Conservation (phyloP, 2,888 invertebrate genomes). For the Buathra laborator region DNA sequence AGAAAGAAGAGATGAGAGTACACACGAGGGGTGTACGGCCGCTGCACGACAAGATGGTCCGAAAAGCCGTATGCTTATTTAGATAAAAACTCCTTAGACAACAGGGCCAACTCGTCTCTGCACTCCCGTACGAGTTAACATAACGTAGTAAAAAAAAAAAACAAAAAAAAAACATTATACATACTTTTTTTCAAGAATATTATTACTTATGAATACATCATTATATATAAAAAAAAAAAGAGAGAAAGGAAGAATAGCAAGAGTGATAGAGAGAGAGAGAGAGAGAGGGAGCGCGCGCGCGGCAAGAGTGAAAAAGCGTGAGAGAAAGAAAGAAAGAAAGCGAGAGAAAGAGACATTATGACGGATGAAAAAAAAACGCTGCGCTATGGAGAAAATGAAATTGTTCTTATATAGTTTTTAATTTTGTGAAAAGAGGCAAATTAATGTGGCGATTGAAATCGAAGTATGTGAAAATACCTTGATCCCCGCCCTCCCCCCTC, state of each 20-base stretch:
- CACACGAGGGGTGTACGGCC: slow-evolving; percentile 62
- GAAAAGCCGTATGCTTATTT: slow-evolving; percentile 60
- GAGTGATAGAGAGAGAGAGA: slow-evolving; percentile 66
- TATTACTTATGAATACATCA: slow-evolving; percentile 82
- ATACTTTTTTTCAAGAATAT: slow-evolving; percentile 80
- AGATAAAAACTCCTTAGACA: slow-evolving; percentile 63
- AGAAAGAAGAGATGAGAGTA: slow-evolving; percentile 58
- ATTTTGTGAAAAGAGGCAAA: slow-evolving; percentile 76
- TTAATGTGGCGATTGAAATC: slow-evolving; percentile 75
- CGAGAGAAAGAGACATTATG: slow-evolving; percentile 70
- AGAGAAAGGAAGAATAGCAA: slow-evolving; percentile 57
- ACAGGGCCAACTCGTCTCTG: slow-evolving; percentile 77
- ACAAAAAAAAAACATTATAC: slow-evolving; percentile 75
- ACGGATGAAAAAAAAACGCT: slow-evolving; percentile 72
- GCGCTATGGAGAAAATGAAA: slow-evolving; percentile 75
- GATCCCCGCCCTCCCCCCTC: slow-evolving; percentile 30
- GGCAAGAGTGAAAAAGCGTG: slow-evolving; percentile 64
- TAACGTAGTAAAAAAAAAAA: slow-evolving; percentile 60
- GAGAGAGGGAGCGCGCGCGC: slow-evolving; percentile 61
- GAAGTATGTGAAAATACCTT: slow-evolving; percentile 75
- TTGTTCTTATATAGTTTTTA: slow-evolving; percentile 81
- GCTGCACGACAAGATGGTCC: slow-evolving; percentile 63
- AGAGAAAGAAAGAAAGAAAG: slow-evolving; percentile 61
- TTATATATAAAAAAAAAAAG: slow-evolving; percentile 75
- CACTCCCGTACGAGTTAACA: slow-evolving; percentile 74